Conservation (phyloP, 2,797 vertebrate species). For the Rhynchotus rufescens region DNA sequence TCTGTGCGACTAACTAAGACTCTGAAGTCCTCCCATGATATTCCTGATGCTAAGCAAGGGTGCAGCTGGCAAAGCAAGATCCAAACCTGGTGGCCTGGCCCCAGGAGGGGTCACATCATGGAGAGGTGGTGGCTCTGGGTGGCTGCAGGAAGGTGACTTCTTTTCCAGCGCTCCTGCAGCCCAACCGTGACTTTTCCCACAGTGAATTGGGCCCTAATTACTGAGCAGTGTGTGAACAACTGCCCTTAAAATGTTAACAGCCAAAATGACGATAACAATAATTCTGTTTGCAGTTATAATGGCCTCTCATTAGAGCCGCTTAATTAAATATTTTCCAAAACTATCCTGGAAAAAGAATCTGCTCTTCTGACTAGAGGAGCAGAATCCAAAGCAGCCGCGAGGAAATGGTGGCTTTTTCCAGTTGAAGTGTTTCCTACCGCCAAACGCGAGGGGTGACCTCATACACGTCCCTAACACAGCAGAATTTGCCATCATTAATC, state of each 20-base stretch:
- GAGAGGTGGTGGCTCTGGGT: background rate
- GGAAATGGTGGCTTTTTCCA: constrained; percentile 57
- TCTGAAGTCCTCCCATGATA: background rate
- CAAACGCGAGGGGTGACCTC: background rate
- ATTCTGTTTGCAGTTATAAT: constrained; percentile 68
- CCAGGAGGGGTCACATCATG: fast-evolving
- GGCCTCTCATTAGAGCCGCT: constrained; percentile 73
- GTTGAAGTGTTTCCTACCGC: background rate
- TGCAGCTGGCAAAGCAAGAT: background rate
- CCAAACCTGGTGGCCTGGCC: background rate
- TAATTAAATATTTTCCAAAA: constrained; percentile 79
- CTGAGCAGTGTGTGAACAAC: constrained; percentile 75
- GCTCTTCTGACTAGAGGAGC: constrained; percentile 54
- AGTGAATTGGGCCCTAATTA: constrained; percentile 73
- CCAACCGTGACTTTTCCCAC: constrained; percentile 40
- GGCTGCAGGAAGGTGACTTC: background rate
- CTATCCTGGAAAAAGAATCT: constrained; percentile 56
- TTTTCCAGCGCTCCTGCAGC: background rate
- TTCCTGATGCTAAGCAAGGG: background rate
- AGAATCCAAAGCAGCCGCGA: constrained; percentile 53
- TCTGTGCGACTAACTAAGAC: background rate
- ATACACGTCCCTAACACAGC: background rate
- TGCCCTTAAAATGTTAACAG: constrained; percentile 76
- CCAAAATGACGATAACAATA: constrained; percentile 66
- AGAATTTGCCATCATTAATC: constrained; percentile 38